Evolutionary conservation across 2,888 invertebrate species (phyloP).

Genomic region (Pristionchus exspectatus): DNA sequence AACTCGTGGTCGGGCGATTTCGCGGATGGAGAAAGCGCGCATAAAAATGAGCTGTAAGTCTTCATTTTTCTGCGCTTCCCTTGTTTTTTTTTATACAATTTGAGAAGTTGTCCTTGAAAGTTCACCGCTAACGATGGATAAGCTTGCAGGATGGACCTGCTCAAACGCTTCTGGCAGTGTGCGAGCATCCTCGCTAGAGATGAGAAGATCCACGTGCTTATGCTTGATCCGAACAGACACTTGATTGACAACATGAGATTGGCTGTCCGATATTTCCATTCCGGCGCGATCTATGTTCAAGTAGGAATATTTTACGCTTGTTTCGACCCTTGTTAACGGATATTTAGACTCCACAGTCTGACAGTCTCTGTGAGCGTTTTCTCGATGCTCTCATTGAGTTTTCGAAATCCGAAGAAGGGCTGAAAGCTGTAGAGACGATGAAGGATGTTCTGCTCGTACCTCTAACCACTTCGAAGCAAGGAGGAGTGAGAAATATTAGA

Average conservation of each 20-base stretch:
- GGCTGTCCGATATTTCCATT: neutral
- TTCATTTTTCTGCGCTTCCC: neutral
- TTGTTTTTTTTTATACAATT: neutral
- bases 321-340: no score
- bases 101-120: no score
- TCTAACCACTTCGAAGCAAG: no score
- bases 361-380: neutral
- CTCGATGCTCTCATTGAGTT: neutral
- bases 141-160: neutral
- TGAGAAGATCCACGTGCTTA: neutral
- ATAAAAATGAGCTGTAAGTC: neutral
- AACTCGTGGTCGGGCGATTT: neutral
- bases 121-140: no score
- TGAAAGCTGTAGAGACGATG: neutral
- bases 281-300: neutral
- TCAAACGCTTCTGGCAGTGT: neutral
- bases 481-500: no score
- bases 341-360: neutral
- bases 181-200: neutral
- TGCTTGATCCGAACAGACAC: neutral
- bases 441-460: neutral
- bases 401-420: neutral
- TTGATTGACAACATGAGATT: neutral
- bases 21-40: neutral
- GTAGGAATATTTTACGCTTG: neutral